phyloP scores from a whole-genome alignment of 2,888 invertebrate species.

The Ochropleura leucogaster region DNA sequence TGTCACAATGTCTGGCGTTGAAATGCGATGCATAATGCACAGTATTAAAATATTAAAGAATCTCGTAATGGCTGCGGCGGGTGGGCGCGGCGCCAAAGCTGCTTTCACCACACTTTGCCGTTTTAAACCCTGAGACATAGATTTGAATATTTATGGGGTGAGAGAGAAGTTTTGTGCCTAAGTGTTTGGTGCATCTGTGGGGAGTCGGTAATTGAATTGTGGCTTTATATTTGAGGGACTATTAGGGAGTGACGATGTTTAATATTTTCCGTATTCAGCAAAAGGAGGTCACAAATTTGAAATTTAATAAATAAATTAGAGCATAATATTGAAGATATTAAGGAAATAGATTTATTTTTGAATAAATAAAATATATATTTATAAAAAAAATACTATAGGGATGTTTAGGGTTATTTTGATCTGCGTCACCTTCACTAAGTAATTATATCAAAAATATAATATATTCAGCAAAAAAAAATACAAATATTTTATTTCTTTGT shows the following conservation, averaged over 20 bases:
- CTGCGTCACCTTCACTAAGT: too few relatives aligned
- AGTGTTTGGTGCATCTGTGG: conserved; percentile 27
- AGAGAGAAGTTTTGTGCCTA: conserved; percentile 47
- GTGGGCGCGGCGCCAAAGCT: conserved; percentile 78
- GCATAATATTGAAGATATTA: too few relatives aligned
- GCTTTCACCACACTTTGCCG: conserved; percentile 73
- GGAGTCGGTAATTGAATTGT: not conserved
- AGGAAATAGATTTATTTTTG: too few relatives aligned
- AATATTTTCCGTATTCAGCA: not conserved
- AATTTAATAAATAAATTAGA: too few relatives aligned
- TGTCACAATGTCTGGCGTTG: conserved; percentile 76
- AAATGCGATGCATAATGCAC: conserved; percentile 82
- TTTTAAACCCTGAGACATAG: conserved; percentile 73
- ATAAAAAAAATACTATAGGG: too few relatives aligned
- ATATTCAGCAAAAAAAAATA: too few relatives aligned
- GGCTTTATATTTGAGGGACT: not conserved
- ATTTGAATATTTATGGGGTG: conserved; percentile 56
- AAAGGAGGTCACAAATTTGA: too few relatives aligned
- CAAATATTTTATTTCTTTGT: too few relatives aligned
- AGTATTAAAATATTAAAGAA: conserved; percentile 86
- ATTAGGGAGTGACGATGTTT: not conserved
- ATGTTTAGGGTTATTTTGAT: too few relatives aligned
- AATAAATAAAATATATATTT: too few relatives aligned
- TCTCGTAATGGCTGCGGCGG: conserved; percentile 75
- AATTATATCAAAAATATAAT: too few relatives aligned